A percentile compares a stretch with the other conserved stretches of the same genome.
Evolutionary conservation across 1,140 invertebrate species (phyloP).

Genomic region (Zaprionus lachaisei): DNA sequence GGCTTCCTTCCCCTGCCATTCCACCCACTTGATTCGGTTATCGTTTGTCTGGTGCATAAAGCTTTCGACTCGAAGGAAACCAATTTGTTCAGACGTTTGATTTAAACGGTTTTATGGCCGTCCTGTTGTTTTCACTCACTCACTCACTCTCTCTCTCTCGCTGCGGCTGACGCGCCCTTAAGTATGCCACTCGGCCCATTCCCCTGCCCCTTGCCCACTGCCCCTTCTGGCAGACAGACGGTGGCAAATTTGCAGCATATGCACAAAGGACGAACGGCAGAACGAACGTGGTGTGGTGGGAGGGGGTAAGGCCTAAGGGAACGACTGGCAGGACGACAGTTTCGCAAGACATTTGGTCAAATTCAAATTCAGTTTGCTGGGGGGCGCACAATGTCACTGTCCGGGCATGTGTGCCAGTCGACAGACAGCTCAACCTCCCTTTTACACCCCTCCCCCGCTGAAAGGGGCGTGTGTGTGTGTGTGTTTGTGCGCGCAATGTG

Average conservation of each 20-base stretch:
- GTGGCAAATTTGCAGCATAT: conserved; percentile 81
- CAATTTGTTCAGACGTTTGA: conserved; percentile 83
- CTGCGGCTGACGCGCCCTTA: conserved; percentile 70
- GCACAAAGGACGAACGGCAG: conserved; percentile 41
- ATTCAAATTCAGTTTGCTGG: conserved; percentile 72
- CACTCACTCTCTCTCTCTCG: conserved; percentile 13
- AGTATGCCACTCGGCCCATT: conserved; percentile 71
- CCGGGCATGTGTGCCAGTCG: conserved; percentile 31
- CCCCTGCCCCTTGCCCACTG: conserved; percentile 19
- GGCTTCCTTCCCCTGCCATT: background rate
- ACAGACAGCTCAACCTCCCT: background rate
- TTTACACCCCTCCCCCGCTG: background rate
- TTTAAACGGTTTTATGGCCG: conserved; percentile 82
- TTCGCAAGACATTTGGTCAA: conserved; percentile 81
- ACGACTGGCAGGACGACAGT: conserved; percentile 51
- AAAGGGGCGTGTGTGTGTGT: conserved; percentile 40
- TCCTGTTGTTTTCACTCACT: conserved; percentile 78
- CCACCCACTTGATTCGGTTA: conserved; percentile 30
- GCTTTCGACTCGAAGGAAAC: conserved; percentile 81
- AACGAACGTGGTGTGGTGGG: background rate
- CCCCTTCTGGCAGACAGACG: conserved; percentile 24
- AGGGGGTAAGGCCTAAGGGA: conserved; percentile 26
- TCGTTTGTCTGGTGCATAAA: conserved; percentile 72
- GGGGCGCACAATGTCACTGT: conserved; percentile 47
- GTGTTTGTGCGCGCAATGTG: conserved; percentile 54